Conservation (phyloP, 2,113 vertebrate species). For the Aegotheles bennettii region DNA sequence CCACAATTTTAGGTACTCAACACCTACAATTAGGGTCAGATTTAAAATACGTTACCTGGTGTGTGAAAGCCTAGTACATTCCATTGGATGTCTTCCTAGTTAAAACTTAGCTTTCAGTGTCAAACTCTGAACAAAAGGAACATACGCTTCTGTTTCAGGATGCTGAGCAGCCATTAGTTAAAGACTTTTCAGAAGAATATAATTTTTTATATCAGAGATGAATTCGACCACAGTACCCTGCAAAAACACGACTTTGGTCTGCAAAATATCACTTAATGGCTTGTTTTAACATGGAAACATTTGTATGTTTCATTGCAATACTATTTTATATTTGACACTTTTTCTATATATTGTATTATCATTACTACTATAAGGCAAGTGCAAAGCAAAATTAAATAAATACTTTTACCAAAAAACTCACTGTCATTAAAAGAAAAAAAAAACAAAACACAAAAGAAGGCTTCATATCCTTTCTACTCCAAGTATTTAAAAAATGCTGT, state of each 20-base stretch:
- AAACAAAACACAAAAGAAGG: too few relatives aligned
- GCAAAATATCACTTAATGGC: neutral
- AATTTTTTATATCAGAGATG: neutral
- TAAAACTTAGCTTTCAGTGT: neutral
- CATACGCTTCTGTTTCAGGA: neutral
- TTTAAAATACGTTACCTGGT: neutral
- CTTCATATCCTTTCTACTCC: neutral
- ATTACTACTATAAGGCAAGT: neutral
- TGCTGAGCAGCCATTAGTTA: neutral
- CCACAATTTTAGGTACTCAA: neutral
- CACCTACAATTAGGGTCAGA: neutral
- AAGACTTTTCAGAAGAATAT: neutral
- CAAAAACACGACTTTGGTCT: neutral
- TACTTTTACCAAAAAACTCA: neutral
- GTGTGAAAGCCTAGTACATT: neutral
- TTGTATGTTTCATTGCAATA: neutral
- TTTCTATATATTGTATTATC: neutral
- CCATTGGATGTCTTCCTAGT: neutral
- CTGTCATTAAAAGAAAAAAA: neutral
- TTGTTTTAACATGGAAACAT: neutral
- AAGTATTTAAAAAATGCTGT: neutral
- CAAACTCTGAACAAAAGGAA: neutral
- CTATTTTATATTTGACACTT: neutral
- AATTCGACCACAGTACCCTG: neutral
- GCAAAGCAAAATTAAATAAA: neutral